These are phyloP conservation scores for Branchinecta lynchi DNA, from an alignment of 1,140 invertebrate species.

Conservation along the genomic window DNA sequence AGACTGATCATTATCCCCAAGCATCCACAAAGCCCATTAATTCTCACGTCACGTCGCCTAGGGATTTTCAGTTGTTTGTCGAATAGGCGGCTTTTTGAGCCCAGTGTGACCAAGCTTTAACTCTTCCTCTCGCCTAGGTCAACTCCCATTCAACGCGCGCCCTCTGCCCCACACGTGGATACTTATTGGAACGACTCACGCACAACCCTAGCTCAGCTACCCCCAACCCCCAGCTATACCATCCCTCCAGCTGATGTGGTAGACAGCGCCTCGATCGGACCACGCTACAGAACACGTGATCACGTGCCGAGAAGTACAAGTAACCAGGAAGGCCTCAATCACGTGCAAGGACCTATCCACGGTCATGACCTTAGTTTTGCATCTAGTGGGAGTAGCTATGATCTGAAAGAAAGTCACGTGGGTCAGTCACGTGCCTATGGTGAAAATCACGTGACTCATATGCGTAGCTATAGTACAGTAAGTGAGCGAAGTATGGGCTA, in stretches of 20 bases:
- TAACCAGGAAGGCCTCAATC: slow-evolving; percentile 4
- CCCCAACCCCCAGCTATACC: background rate
- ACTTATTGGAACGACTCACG: background rate
- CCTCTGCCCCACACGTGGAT: background rate
- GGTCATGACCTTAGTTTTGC: no score
- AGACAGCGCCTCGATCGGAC: slow-evolving; percentile 18
- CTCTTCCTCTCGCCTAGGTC: no score
- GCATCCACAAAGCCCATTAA: no score
- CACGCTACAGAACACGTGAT: slow-evolving; percentile 17
- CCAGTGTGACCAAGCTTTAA: no score
- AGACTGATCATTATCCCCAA: no score
- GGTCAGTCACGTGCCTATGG: background rate
- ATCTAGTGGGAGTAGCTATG: slow-evolving; percentile 33
- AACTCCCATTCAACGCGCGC: no score
- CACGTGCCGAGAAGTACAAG: slow-evolving; percentile 15
- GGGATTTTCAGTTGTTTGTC: no score
- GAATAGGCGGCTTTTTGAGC: no score
- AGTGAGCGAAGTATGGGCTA: background rate
- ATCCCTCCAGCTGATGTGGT: slow-evolving; percentile 16
- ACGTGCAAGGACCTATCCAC: background rate
- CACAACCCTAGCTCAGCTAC: background rate
- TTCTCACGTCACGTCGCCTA: no score
- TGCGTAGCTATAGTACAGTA: background rate
- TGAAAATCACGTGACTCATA: background rate
- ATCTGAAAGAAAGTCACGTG: slow-evolving; percentile 24